Evolutionary conservation across 2,888 invertebrate genomes (phyloP).

Genomic region (Euproctis similis): DNA sequence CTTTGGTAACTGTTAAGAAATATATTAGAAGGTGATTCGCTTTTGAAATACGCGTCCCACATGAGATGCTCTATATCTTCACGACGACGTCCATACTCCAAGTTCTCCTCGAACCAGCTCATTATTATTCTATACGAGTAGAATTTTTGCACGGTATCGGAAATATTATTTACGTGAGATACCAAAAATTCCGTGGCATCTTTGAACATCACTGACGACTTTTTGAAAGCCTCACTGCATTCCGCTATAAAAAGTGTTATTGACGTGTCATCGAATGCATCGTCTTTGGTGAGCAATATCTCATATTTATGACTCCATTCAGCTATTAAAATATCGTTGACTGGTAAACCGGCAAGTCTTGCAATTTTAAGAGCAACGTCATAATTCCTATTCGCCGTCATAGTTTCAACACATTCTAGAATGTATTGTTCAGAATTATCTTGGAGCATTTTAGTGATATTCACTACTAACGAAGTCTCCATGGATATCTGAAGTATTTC

Average conservation of each 20-base stretch:
- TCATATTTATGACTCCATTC: constrained; percentile 74
- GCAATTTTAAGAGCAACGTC: constrained; percentile 77
- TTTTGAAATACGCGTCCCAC: constrained; percentile 62
- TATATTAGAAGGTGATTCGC: constrained; percentile 36
- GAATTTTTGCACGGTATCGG: constrained; percentile 64
- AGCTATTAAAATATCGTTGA: constrained; percentile 69
- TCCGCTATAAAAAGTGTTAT: constrained; percentile 72
- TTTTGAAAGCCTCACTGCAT: constrained; percentile 78
- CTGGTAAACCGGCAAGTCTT: constrained; percentile 58
- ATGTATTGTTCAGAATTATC: constrained; percentile 64
- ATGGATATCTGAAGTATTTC: constrained; percentile 76
- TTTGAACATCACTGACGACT: constrained; percentile 76
- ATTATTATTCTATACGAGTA: constrained; percentile 63
- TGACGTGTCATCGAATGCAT: constrained; percentile 47
- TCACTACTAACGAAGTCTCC: constrained; percentile 69
- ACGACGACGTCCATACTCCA: constrained; percentile 49
- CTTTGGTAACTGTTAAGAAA: constrained; percentile 50
- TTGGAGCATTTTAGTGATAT: constrained; percentile 64
- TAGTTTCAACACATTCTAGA: constrained; percentile 68
- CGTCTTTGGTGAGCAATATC: constrained; percentile 41
- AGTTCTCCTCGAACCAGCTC: constrained; percentile 64
- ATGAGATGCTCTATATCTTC: constrained; percentile 64
- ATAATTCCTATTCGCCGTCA: constrained; percentile 69
- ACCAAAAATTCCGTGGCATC: constrained; percentile 79
- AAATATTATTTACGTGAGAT: constrained; percentile 68